Evolutionary conservation across 2,113 vertebrate genomes (phyloP).

Genomic region (Neogobius melanostomus): DNA sequence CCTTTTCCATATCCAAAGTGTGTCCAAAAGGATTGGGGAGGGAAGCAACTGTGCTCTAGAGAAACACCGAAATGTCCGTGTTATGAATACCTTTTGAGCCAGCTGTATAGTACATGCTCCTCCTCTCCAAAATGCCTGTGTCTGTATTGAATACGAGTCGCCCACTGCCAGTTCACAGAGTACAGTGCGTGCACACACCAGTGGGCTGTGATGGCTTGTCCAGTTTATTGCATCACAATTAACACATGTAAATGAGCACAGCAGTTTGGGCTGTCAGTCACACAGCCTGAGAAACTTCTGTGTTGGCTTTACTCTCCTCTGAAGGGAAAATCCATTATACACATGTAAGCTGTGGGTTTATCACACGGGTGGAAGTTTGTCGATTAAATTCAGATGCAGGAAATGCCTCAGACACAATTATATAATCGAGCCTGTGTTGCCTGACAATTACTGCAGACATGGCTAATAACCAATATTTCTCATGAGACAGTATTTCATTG

Average conservation of each 20-base stretch:
- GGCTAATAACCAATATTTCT: slow-evolving; percentile 19
- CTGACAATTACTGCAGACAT: slow-evolving; percentile 19
- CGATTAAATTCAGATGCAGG: slow-evolving; percentile 31
- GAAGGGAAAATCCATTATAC: not conserved
- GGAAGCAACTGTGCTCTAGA: too few species aligned
- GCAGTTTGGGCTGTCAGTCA: not conserved
- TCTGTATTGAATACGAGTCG: not conserved
- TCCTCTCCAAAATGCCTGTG: not conserved
- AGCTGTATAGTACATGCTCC: not conserved
- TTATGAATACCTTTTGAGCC: too few species aligned
- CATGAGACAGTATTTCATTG: slow-evolving; percentile 15
- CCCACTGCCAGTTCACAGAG: not conserved
- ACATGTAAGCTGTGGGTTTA: not conserved
- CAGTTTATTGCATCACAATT: not conserved
- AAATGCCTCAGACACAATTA: not conserved
- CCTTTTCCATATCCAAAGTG: too few species aligned
- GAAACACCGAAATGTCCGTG: too few species aligned
- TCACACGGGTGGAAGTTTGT: slow-evolving; percentile 4
- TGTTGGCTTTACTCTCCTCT: not conserved
- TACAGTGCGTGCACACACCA: not conserved
- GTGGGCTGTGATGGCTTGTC: not conserved
- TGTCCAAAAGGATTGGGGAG: too few species aligned
- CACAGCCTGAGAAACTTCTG: not conserved
- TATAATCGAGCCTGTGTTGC: slow-evolving; percentile 7
- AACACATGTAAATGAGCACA: not conserved